These are phyloP conservation scores for Hexactinellida sp. DNA, from an alignment of 37 sponge, comb jelly and placozoan genomes.

Conservation along the genomic window DNA sequence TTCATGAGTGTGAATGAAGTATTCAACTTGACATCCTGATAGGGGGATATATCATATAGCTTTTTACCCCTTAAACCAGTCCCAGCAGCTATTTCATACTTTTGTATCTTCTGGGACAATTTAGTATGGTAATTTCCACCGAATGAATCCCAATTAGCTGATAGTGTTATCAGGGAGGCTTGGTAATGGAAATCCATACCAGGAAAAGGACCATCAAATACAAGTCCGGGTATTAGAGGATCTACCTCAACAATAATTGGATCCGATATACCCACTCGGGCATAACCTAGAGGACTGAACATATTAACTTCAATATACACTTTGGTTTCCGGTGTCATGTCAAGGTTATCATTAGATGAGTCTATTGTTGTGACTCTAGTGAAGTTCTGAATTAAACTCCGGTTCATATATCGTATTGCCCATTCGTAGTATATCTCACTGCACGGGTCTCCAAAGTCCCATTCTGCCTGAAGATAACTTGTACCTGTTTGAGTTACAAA, in stretches of 20 bases:
- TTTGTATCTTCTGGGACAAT: constrained; percentile 29
- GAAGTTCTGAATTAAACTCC: background rate
- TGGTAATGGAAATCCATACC: constrained; percentile 63
- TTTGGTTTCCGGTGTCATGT: background rate
- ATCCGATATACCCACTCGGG: constrained; percentile 30
- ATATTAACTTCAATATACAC: background rate
- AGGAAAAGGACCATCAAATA: constrained; percentile 43
- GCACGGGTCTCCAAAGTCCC: background rate
- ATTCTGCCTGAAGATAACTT: background rate
- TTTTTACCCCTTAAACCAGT: constrained; percentile 14
- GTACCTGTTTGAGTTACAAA: background rate
- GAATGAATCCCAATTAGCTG: constrained; percentile 44
- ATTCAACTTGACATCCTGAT: constrained; percentile 35
- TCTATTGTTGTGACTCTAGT: background rate
- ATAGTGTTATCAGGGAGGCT: constrained; percentile 27
- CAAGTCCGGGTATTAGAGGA: constrained; percentile 34
- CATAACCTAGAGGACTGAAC: constrained; percentile 15
- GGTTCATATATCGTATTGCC: background rate
- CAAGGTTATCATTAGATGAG: background rate
- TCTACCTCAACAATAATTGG: constrained; percentile 34
- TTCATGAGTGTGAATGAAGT: constrained; percentile 27
- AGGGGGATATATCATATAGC: constrained; percentile 50
- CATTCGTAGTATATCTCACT: background rate
- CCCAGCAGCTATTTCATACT: constrained; percentile 59
- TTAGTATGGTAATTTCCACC: constrained; percentile 39